A percentile compares a stretch with the other conserved stretches of the same genome.
Conservation (phyloP, 2,888 invertebrate species). For the Drepana falcataria region DNA sequence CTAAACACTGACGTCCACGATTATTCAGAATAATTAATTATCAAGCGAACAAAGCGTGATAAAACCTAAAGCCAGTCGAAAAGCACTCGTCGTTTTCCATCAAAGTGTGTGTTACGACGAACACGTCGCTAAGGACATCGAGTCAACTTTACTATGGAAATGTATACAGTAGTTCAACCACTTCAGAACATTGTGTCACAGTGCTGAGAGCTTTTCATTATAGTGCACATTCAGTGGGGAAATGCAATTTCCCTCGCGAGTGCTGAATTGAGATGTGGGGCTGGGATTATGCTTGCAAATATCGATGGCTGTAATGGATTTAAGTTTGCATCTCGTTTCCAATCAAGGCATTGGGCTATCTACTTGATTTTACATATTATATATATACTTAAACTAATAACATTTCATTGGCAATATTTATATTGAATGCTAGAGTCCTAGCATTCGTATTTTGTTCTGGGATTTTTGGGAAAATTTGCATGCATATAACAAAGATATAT, state of each 20-base stretch:
- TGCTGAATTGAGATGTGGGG: constrained; percentile 34
- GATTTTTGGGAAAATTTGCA: too few relatives aligned
- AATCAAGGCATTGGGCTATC: background rate
- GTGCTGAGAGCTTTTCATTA: constrained; percentile 56
- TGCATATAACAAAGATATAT: too few relatives aligned
- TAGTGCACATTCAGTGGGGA: constrained; percentile 46
- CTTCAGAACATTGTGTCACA: constrained; percentile 51
- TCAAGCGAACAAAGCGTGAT: too few relatives aligned
- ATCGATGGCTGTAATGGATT: constrained; percentile 5
- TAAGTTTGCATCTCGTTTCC: background rate
- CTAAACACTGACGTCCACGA: too few relatives aligned
- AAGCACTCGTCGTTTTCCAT: constrained; percentile 10
- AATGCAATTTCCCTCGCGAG: constrained; percentile 55
- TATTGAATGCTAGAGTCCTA: too few relatives aligned
- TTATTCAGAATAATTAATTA: too few relatives aligned
- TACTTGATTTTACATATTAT: too few relatives aligned
- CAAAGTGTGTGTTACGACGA: background rate
- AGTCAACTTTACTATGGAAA: constrained; percentile 26
- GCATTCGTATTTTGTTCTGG: too few relatives aligned
- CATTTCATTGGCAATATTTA: too few relatives aligned
- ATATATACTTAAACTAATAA: too few relatives aligned
- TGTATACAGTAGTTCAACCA: constrained; percentile 41
- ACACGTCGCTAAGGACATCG: constrained; percentile 5
- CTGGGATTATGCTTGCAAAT: constrained; percentile 11
- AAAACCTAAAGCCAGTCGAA: background rate